Conservation (phyloP, 2,113 vertebrate species). For the Protobothrops mucrosquamatus region DNA sequence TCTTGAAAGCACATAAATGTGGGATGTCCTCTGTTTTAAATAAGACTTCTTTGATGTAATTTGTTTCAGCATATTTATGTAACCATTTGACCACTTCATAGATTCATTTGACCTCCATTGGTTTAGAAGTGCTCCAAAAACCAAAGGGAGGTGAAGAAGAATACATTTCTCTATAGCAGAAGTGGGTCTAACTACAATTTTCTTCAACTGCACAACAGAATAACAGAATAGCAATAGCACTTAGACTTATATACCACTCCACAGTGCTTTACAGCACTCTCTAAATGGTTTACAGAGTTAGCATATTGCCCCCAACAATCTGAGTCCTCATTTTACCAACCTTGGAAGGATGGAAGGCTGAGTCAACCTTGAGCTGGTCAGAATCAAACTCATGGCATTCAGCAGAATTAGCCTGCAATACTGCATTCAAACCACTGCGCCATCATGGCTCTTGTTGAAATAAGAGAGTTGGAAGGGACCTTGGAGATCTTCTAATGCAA, state of each 20-base stretch:
- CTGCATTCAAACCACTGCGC: not conserved
- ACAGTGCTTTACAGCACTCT: not conserved
- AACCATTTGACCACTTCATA: not conserved
- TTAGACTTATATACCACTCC: not conserved
- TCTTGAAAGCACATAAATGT: not conserved
- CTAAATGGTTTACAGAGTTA: not conserved
- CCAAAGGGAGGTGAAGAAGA: not conserved
- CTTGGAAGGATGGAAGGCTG: not conserved
- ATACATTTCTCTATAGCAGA: not conserved
- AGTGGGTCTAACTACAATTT: not conserved
- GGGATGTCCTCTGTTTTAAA: not conserved
- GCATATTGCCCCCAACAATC: not conserved
- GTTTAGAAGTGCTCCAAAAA: not conserved
- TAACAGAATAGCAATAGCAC: not conserved
- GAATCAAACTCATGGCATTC: not conserved
- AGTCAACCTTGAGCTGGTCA: not conserved
- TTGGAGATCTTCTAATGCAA: not conserved
- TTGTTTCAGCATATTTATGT: not conserved
- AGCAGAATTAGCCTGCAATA: not conserved
- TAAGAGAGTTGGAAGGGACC: not conserved
- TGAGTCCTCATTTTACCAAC: not conserved
- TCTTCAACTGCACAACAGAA: too few relatives aligned
- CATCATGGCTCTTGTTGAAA: not conserved
- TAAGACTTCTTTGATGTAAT: not conserved
- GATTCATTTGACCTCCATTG: not conserved